A percentile compares a stretch with the other conserved stretches of the same genome.
phyloP scores from a whole-genome alignment of 2,797 vertebrate genomes.

The Crocidura indochinensis region DNA sequence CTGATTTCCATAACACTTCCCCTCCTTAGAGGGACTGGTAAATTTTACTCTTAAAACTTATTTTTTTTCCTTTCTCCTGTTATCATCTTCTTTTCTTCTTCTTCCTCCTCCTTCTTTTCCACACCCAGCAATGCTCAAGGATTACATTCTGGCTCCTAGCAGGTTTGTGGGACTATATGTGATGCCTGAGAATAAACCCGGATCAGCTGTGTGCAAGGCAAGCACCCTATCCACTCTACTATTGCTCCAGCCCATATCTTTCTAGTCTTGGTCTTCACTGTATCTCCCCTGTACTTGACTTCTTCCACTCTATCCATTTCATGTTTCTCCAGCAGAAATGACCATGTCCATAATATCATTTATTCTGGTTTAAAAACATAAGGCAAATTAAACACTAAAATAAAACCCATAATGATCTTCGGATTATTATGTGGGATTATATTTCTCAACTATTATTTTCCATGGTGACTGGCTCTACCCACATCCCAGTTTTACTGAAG shows the following conservation, averaged over 20 bases:
- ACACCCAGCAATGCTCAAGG: no score
- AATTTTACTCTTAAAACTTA: not conserved
- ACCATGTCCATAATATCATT: not conserved
- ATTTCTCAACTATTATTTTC: not conserved
- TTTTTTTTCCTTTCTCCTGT: not conserved
- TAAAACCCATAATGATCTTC: not conserved
- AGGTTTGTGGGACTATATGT: no score
- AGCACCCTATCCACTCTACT: no score
- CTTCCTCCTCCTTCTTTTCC: no score
- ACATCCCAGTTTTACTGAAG: no score
- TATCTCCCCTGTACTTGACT: not conserved
- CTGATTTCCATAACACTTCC: not conserved
- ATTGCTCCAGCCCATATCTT: not conserved
- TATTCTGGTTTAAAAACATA: not conserved
- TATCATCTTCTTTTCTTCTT: no score
- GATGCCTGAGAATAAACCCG: no score
- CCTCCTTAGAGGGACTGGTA: not conserved
- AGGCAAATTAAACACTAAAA: not conserved
- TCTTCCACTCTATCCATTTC: not conserved
- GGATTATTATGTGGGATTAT: not conserved
- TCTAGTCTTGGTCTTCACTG: not conserved
- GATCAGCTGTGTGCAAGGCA: no score
- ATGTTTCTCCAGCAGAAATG: not conserved
- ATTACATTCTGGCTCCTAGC: no score
- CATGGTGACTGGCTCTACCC: not conserved